These are phyloP conservation scores for Rhipidura dahli DNA, from an alignment of 2,113 vertebrate genomes.

Conservation along the genomic window DNA sequence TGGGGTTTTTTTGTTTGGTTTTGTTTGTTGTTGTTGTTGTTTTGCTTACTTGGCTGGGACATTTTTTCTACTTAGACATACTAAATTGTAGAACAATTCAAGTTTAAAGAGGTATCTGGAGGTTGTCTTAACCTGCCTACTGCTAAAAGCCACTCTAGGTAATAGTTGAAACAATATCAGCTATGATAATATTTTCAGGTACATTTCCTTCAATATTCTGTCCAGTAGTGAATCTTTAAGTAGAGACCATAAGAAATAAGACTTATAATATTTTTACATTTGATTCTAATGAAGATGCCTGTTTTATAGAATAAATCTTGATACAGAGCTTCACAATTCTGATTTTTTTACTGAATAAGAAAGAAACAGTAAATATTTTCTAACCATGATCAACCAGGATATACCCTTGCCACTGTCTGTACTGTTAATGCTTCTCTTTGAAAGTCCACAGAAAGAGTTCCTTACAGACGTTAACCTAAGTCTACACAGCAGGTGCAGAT, in stretches of 20 bases:
- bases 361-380: neutral
- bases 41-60: neutral
- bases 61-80: neutral
- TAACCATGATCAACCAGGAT: neutral
- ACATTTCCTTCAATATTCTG: neutral
- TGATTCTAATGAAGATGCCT: neutral
- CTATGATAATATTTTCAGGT: neutral
- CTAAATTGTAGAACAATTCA: neutral
- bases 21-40: neutral
- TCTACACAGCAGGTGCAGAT: neutral
- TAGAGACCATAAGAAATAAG: neutral
- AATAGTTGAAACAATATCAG: neutral
- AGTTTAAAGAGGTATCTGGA: neutral
- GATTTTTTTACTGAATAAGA: neutral
- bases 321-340: neutral
- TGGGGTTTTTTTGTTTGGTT: neutral
- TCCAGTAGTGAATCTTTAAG: neutral
- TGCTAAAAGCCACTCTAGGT: neutral
- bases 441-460: neutral
- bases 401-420: neutral
- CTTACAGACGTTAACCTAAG: neutral
- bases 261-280: neutral
- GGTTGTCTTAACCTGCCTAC: neutral
- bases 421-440: neutral
- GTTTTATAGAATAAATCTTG: neutral